These are phyloP conservation scores for Scaptomyza graminum DNA, from an alignment of 1,140 invertebrate genomes.

Conservation along the genomic window DNA sequence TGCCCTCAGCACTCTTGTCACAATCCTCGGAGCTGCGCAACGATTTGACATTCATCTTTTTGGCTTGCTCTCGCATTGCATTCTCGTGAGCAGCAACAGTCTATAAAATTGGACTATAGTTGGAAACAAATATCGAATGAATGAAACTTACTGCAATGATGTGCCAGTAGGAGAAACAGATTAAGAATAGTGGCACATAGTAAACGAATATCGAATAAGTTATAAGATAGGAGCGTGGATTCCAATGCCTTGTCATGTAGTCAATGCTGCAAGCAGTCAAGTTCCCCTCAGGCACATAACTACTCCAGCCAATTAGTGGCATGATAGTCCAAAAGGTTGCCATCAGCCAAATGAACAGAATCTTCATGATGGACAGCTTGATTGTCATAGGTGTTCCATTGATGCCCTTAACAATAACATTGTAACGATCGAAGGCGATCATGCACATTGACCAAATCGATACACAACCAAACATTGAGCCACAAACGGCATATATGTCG, in stretches of 20 bases:
- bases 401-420: constrained; percentile 92
- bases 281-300: constrained; percentile 93
- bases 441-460: constrained; percentile 95
- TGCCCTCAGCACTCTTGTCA: constrained; percentile 89
- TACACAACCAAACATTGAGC: constrained; percentile 91
- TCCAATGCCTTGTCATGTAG: constrained; percentile 88
- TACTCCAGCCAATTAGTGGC: constrained; percentile 88
- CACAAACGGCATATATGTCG: constrained; percentile 91
- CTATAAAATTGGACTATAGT: constrained; percentile 57
- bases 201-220: constrained; percentile 89
- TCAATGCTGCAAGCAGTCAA: constrained; percentile 94
- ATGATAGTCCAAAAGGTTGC: constrained; percentile 88
- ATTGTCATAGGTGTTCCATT: constrained; percentile 88
- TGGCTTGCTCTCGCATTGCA: constrained; percentile 92
- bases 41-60: constrained; percentile 93
- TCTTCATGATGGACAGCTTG: constrained; percentile 87
- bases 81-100: constrained; percentile 92
- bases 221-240: constrained; percentile 88
- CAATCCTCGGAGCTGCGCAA: constrained; percentile 88
- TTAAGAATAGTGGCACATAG: constrained; percentile 88
- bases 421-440: constrained; percentile 94
- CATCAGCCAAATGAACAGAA: constrained; percentile 89
- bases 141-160: constrained; percentile 87
- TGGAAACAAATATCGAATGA: too few species aligned
- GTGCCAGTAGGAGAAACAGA: constrained; percentile 91